Percentiles rank a stretch among this genome's conserved stretches.
Evolutionary conservation across 2,113 vertebrate species (phyloP).

Genomic region (Theristicus caerulescens): DNA sequence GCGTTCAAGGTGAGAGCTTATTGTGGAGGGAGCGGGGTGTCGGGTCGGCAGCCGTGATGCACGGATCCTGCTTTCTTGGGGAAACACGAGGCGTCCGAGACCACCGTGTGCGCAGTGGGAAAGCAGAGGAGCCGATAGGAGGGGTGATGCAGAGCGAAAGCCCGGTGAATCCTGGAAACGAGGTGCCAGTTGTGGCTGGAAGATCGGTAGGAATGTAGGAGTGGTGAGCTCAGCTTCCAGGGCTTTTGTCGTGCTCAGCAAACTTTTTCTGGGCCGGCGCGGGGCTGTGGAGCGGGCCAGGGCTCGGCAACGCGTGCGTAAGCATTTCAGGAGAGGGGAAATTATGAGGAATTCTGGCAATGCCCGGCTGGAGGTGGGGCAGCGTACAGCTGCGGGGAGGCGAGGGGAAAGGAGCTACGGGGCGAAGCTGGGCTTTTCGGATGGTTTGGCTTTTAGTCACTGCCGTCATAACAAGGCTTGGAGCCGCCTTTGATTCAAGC

Average conservation of each 20-base stretch:
- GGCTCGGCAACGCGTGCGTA: neutral
- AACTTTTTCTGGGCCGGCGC: neutral
- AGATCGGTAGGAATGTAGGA: neutral
- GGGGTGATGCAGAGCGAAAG: neutral
- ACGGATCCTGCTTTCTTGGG: neutral
- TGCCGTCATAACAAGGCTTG: neutral
- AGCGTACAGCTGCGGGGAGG: neutral
- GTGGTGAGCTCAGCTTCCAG: neutral
- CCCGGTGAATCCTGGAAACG: neutral
- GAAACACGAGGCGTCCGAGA: accelerated
- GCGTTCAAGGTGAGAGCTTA: neutral
- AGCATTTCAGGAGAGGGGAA: neutral
- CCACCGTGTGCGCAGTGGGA: accelerated
- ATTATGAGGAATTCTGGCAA: conserved; percentile 31
- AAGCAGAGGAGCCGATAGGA: neutral
- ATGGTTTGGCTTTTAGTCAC: conserved; percentile 13
- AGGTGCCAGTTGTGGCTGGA: neutral
- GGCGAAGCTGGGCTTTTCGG: neutral
- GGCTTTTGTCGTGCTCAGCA: neutral
- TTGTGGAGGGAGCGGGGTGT: neutral
- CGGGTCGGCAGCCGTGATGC: neutral
- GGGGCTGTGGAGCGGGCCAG: neutral
- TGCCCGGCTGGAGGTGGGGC: neutral
- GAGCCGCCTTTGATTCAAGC: neutral
- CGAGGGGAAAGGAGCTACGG: neutral